Conservation (phyloP, 2,113 vertebrate species). For the Arvicanthis niloticus region DNA sequence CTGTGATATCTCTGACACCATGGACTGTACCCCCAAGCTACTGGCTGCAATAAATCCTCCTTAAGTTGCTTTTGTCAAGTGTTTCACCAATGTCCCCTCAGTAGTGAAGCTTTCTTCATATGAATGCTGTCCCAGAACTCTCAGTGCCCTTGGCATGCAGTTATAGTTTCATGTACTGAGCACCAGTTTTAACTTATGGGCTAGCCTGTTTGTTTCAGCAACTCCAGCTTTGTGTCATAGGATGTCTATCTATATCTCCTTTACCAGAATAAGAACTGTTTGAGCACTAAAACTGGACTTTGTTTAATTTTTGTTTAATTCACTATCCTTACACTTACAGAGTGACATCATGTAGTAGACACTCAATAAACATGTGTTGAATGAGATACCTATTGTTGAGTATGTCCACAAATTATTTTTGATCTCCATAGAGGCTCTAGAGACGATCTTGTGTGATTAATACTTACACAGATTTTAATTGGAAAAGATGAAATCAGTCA, state of each 20-base stretch:
- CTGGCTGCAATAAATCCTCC: neutral
- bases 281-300: neutral
- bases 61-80: neutral
- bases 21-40: neutral
- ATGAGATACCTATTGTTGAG: neutral
- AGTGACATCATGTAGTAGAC: neutral
- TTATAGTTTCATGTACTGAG: neutral
- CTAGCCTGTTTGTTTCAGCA: slow-evolving; percentile 52
- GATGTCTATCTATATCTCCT: neutral
- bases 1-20: neutral
- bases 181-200: slow-evolving; percentile 8
- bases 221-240: neutral
- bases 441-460: slow-evolving; percentile 17
- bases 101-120: slow-evolving; percentile 2
- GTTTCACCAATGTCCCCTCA: neutral
- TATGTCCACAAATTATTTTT: slow-evolving; percentile 36
- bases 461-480: slow-evolving; percentile 26
- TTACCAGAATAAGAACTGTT: neutral
- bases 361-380: slow-evolving; percentile 40
- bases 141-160: neutral
- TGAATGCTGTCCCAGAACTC: slow-evolving; percentile 9
- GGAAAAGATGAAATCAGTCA: slow-evolving; percentile 13
- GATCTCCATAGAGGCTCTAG: neutral
- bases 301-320: slow-evolving; percentile 44
- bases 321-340: neutral